Conservation (phyloP, 2,888 invertebrate species). For the Andrena fulva region DNA sequence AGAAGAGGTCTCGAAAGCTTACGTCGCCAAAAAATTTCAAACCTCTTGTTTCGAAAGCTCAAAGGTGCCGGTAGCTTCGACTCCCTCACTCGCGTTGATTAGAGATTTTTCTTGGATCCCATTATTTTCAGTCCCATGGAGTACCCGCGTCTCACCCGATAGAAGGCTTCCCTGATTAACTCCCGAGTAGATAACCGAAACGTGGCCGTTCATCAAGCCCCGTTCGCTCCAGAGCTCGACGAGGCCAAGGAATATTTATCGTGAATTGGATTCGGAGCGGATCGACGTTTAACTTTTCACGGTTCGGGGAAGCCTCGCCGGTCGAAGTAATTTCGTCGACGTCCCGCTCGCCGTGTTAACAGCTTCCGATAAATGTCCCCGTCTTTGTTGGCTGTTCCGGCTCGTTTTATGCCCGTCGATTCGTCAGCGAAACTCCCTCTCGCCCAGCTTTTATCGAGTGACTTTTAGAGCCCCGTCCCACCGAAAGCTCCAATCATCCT, state of each 20-base stretch:
- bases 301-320: conserved; percentile 9
- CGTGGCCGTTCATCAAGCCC: not conserved
- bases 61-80: no score
- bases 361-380: conserved; percentile 53
- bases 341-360: conserved; percentile 43
- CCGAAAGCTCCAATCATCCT: not conserved
- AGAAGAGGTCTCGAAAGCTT: no score
- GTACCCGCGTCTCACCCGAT: no score
- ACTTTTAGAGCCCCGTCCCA: not conserved
- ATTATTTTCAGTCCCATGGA: no score
- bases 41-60: no score
- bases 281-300: conserved; percentile 39
- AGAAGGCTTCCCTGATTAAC: no score
- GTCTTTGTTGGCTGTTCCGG: conserved; percentile 46
- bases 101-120: no score
- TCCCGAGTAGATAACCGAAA: no score
- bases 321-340: conserved; percentile 49
- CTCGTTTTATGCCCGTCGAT: conserved; percentile 42
- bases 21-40: no score
- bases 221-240: not conserved
- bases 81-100: no score
- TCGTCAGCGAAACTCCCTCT: conserved; percentile 48
- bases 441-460: conserved; percentile 16
- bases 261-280: conserved; percentile 11
- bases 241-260: conserved; percentile 10